phyloP scores from a whole-genome alignment of 2,797 vertebrate genomes.

The Bradypodion pumilum region DNA sequence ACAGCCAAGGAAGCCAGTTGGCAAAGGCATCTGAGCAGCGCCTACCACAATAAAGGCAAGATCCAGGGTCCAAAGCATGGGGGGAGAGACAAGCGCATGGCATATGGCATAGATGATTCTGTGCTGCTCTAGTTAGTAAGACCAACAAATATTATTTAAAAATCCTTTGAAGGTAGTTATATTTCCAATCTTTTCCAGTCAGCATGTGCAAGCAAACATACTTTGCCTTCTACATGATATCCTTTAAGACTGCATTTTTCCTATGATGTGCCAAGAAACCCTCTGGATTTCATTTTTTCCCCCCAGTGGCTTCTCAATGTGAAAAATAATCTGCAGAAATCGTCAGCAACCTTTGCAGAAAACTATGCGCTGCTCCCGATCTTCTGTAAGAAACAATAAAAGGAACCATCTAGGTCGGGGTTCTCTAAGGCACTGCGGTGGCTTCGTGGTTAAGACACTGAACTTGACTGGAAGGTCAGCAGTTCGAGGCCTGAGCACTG shows the following conservation, averaged over 20 bases:
- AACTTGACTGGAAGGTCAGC: too few relatives aligned
- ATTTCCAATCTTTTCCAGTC: slow-evolving; percentile 4
- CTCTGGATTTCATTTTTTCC: background rate
- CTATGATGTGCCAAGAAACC: background rate
- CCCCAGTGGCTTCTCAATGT: background rate
- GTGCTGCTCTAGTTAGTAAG: background rate
- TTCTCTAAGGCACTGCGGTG: too few relatives aligned
- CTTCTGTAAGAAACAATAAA: background rate
- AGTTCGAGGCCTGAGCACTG: too few relatives aligned
- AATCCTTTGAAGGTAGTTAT: slow-evolving; percentile 25
- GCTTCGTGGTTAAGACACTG: too few relatives aligned
- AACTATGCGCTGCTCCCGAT: too few relatives aligned
- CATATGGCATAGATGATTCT: background rate
- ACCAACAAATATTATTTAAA: slow-evolving; percentile 17
- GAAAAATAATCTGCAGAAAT: background rate
- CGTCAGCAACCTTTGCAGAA: background rate
- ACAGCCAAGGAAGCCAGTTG: slow-evolving; percentile 38
- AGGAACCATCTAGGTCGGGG: background rate
- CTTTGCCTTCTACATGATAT: slow-evolving; percentile 17
- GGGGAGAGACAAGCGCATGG: background rate
- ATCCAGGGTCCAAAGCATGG: slow-evolving; percentile 19
- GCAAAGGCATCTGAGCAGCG: slow-evolving; percentile 33
- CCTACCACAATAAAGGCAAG: slow-evolving; percentile 37
- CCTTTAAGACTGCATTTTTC: background rate
- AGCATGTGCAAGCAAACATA: background rate